Base-by-base conservation (phyloP, 2,797 vertebrate species). In the Pelobates cultripes region DNA sequence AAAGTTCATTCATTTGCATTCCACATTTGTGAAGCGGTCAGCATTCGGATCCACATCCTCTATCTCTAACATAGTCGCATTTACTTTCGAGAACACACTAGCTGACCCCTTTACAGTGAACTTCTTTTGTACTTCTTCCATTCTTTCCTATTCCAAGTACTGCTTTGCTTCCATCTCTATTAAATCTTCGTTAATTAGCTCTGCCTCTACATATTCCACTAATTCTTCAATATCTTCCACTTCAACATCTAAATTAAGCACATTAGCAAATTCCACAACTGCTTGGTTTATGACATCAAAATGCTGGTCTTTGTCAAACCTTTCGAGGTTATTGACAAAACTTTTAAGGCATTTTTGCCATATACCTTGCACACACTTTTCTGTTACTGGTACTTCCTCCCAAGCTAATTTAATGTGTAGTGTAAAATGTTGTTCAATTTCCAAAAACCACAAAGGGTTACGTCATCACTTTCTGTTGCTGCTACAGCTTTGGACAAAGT, bases 101-200 rank as follows among this genome's bases (percentile, higher is more conserved):
- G 67, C 67, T 69, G 43, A 69, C 40, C 67, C 67, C 7, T 69
- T 69, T 69, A 69, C 67, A 6, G 2, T 69, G 67, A 69, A 69
- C 5, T 69, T 69, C 67, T 69, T 69, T 69, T 43, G 5, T 69
- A 69, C 67, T 12, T 43, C 42, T 6, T 43, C 40, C 3, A 3
- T 13, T 43, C 13, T 14, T 43, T 43, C 41, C 14, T 13, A 1
- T 69, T 69, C 67, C 41, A 69, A 43, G 41, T 69, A 10, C 9
- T 43, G 67, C 42, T 43, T 10, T 3, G 10, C 6, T 69, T 69
- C 67, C 67, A 43, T 10, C 40, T 43, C 42, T 69, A 69, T 69
- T 69, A 43, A 69, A 43, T 67, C 5, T 67, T 17, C 2, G 7
- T 8, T 40, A 67, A n/a, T 67, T 67, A 28, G 28, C 28, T 28